These are phyloP conservation scores for Epinotia brunnichana DNA, from an alignment of 2,888 invertebrate species.

Conservation along the genomic window DNA sequence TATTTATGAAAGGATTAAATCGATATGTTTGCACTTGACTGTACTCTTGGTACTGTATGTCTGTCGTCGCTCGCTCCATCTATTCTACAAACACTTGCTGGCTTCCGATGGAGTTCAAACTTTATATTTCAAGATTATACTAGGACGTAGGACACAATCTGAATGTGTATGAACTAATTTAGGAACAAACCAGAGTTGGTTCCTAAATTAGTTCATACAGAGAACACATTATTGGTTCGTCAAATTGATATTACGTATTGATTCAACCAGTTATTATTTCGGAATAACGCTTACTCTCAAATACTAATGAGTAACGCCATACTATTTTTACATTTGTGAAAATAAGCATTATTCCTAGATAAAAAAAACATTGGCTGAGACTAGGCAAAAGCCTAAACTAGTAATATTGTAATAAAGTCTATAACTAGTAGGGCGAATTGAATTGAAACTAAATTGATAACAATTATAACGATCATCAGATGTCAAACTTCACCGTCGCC, in stretches of 20 bases:
- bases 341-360: not conserved
- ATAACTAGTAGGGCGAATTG: not conserved
- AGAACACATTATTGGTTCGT: no score
- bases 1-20: no score
- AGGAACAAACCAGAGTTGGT: not conserved
- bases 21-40: no score
- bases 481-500: constrained; percentile 2
- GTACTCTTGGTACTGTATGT: no score
- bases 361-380: not conserved
- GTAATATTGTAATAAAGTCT: not conserved
- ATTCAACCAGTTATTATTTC: not conserved
- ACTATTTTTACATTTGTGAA: not conserved
- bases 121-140: no score
- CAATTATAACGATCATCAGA: constrained; percentile 6
- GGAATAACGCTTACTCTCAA: not conserved
- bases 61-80: no score
- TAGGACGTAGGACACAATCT: no score
- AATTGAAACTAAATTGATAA: not conserved
- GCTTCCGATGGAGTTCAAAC: no score
- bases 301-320: not conserved
- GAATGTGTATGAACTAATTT: not conserved
- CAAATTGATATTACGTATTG: no score
- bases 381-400: not conserved
- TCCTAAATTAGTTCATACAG: no score
- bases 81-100: no score